phyloP scores from a whole-genome alignment of 2,113 vertebrate species.

The Columba livia region DNA sequence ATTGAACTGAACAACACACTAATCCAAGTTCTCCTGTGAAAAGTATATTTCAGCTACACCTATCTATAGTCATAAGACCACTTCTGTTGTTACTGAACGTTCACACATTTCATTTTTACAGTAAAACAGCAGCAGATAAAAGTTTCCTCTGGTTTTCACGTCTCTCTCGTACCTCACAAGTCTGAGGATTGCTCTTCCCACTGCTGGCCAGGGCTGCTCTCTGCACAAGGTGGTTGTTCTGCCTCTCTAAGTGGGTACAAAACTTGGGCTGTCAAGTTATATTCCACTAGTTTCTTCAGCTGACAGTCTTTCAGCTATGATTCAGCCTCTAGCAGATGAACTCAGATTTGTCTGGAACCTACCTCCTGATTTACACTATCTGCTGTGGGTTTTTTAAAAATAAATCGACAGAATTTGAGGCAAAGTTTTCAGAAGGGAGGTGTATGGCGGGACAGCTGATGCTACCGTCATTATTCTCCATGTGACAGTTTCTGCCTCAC shows the following conservation, averaged over 20 bases:
- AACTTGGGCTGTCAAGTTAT: not conserved
- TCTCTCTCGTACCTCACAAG: not conserved
- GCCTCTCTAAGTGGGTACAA: not conserved
- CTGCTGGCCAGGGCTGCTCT: rapidly evolving
- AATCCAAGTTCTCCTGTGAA: not conserved
- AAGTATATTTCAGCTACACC: not conserved
- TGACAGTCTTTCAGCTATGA: not conserved
- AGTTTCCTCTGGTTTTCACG: not conserved
- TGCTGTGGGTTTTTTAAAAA: not conserved
- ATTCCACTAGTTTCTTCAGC: not conserved
- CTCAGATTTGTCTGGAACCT: not conserved
- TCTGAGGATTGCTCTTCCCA: not conserved
- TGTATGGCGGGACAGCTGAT: not conserved
- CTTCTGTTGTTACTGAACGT: not conserved
- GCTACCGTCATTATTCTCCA: rapidly evolving
- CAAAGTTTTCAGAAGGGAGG: not conserved
- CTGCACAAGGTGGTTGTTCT: not conserved
- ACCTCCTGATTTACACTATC: not conserved
- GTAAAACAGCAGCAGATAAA: not conserved
- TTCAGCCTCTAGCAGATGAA: not conserved
- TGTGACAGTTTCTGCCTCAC: not conserved
- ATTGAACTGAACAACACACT: not conserved
- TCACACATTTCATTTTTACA: not conserved
- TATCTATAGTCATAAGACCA: not conserved
- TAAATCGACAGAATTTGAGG: not conserved